phyloP scores from a whole-genome alignment of 2,888 invertebrate species.

The Caenorhabditis macrosperma region DNA sequence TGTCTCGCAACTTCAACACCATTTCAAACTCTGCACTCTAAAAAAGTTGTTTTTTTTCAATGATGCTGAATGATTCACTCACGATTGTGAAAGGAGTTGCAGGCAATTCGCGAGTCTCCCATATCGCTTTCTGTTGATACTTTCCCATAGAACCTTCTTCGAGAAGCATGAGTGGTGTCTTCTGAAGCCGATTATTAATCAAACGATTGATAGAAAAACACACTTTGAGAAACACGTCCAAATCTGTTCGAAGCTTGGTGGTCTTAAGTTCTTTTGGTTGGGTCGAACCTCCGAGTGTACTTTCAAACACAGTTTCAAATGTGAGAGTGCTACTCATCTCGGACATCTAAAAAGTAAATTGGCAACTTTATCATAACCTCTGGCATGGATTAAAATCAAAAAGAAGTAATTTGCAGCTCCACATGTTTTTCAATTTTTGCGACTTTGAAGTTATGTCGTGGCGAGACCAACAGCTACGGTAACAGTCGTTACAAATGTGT shows the following conservation, averaged over 20 bases:
- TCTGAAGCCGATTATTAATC: constrained; percentile 35
- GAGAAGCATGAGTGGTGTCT: constrained; percentile 58
- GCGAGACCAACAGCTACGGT: constrained; percentile 46
- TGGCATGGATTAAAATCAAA: not conserved
- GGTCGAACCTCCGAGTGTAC: not conserved
- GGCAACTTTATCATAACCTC: not conserved
- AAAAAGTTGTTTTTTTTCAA: not conserved
- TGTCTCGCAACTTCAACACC: constrained; percentile 23
- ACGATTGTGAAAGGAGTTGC: not conserved
- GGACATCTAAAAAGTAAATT: constrained; percentile 19
- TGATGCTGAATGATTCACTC: not conserved
- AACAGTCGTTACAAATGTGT: constrained; percentile 30
- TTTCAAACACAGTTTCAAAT: constrained; percentile 20
- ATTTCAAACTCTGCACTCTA: constrained; percentile 40
- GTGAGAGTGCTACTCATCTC: not conserved
- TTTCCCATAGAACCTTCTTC: constrained; percentile 57
- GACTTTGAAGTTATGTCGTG: not conserved
- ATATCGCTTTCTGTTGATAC: constrained; percentile 21
- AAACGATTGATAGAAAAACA: too few relatives aligned
- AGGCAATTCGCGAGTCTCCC: constrained; percentile 4
- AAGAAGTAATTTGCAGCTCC: not conserved
- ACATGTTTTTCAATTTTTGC: constrained; percentile 30
- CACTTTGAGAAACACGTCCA: constrained; percentile 16
- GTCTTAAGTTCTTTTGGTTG: not conserved
- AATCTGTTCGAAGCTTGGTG: constrained; percentile 7